Percentiles rank a stretch among this genome's conserved stretches.
phyloP scores from a whole-genome alignment of 2,888 invertebrate genomes.

The Sepiola atlantica region DNA sequence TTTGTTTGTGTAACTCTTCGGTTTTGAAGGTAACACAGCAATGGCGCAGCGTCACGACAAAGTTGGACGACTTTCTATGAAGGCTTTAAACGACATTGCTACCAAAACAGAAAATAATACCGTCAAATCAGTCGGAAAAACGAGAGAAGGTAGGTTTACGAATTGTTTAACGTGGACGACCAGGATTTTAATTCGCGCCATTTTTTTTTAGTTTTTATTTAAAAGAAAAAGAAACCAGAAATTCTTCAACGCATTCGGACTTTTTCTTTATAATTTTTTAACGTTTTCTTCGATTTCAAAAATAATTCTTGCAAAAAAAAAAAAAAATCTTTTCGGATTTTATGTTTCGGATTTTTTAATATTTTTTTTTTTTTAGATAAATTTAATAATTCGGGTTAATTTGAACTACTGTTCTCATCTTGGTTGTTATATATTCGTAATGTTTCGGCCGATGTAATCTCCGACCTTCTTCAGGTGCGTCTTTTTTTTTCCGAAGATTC shows the following conservation, averaged over 20 bases:
- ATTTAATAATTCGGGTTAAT: too few species aligned
- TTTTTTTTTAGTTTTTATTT: constrained; percentile 53
- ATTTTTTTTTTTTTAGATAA: too few species aligned
- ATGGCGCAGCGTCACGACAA: constrained; percentile 48
- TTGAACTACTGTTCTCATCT: too few species aligned
- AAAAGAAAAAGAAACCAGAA: constrained; percentile 64
- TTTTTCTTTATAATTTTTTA: too few species aligned
- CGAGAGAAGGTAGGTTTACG: constrained; percentile 19
- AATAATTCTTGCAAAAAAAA: too few species aligned
- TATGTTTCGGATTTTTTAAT: too few species aligned
- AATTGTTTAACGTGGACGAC: not conserved
- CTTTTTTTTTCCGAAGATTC: too few species aligned
- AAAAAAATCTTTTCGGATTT: too few species aligned
- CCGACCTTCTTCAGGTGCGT: too few species aligned
- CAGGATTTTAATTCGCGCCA: not conserved
- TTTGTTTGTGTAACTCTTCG: constrained; percentile 50
- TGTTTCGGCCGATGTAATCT: too few species aligned
- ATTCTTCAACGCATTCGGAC: constrained; percentile 63
- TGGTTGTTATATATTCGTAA: too few species aligned
- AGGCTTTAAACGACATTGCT: constrained; percentile 57
- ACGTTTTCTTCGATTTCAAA: too few species aligned
- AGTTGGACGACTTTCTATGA: constrained; percentile 61
- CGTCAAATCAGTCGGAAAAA: constrained; percentile 36
- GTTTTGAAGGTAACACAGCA: constrained; percentile 51
- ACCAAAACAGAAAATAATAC: constrained; percentile 54